Evolutionary conservation across 1,140 invertebrate genomes (phyloP).

Genomic region (Archegozetes longisetosus): DNA sequence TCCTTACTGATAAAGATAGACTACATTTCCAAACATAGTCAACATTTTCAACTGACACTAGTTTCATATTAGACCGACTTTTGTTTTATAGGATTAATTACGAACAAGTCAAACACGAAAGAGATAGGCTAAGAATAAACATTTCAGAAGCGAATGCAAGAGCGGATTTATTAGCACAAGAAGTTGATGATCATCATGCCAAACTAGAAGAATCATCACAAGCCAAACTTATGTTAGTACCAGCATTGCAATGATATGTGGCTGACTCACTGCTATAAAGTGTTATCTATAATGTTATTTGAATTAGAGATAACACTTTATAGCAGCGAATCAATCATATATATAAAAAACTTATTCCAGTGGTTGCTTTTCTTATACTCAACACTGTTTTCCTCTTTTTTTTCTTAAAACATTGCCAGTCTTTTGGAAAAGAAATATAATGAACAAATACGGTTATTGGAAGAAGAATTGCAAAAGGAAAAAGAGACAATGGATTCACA

Average conservation of each 20-base stretch:
- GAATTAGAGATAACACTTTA: too few species aligned
- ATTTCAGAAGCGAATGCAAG: conserved; percentile 61
- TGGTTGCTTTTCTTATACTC: neutral
- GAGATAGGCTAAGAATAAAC: conserved; percentile 56
- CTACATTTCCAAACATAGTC: too few species aligned
- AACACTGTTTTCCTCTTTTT: neutral
- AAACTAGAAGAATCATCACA: conserved; percentile 53
- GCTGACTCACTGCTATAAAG: too few species aligned
- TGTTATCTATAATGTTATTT: too few species aligned
- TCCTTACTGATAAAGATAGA: too few species aligned
- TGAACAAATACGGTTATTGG: conserved; percentile 50
- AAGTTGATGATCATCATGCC: conserved; percentile 72
- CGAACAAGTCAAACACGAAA: conserved; percentile 48
- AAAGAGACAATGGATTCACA: conserved; percentile 44
- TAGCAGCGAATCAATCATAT: too few species aligned
- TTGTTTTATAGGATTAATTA: conserved; percentile 31
- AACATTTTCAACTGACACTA: too few species aligned
- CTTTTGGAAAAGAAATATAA: conserved; percentile 53
- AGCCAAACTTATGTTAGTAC: conserved; percentile 37
- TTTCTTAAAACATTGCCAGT: conserved; percentile 25
- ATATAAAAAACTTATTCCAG: too few species aligned
- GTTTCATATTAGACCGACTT: neutral
- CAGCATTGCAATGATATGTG: neutral
- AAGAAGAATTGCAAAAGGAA: conserved; percentile 45
- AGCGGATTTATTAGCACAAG: conserved; percentile 57